These are phyloP conservation scores for Clytia hemisphaerica DNA, from an alignment of 30 jellyfish, hydroid and myxozoan species.

Conservation along the genomic window DNA sequence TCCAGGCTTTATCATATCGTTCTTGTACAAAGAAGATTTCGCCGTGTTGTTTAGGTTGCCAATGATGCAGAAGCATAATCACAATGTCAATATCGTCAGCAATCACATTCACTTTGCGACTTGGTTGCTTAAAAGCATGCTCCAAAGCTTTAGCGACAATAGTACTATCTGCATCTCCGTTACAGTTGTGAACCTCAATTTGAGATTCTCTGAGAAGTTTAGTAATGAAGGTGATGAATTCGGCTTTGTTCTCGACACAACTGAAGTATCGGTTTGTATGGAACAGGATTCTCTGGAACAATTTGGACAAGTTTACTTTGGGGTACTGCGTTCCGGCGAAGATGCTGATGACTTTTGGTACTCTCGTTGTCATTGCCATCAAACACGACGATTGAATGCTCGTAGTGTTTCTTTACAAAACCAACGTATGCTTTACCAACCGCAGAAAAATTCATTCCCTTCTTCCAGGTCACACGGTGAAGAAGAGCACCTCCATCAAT, in stretches of 20 bases:
- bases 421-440: constrained; percentile 7
- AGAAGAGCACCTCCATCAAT: constrained; percentile 51
- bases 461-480: constrained; percentile 24
- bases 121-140: background rate
- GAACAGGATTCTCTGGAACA: constrained; percentile 8
- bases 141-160: constrained; percentile 24
- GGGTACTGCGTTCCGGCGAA: constrained; percentile 5
- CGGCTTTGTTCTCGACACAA: constrained; percentile 14
- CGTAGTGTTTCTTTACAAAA: constrained; percentile 10
- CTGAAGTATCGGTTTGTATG: constrained; percentile 12
- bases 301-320: no score
- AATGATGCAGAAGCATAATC: constrained; percentile 20
- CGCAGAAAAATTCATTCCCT: constrained; percentile 19
- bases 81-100: constrained; percentile 28
- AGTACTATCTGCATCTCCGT: constrained; percentile 32
- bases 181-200: background rate
- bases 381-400: constrained; percentile 13
- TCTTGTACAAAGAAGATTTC: background rate
- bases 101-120: no score
- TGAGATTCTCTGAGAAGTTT: constrained; percentile 12
- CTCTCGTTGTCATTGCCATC: constrained; percentile 20
- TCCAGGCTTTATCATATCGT: constrained; percentile 9
- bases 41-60: constrained; percentile 15
- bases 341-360: constrained; percentile 19
- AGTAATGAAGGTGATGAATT: constrained; percentile 15